Evolutionary conservation across 2,113 vertebrate species (phyloP).

Genomic region (Aspidoscelis tigris): DNA sequence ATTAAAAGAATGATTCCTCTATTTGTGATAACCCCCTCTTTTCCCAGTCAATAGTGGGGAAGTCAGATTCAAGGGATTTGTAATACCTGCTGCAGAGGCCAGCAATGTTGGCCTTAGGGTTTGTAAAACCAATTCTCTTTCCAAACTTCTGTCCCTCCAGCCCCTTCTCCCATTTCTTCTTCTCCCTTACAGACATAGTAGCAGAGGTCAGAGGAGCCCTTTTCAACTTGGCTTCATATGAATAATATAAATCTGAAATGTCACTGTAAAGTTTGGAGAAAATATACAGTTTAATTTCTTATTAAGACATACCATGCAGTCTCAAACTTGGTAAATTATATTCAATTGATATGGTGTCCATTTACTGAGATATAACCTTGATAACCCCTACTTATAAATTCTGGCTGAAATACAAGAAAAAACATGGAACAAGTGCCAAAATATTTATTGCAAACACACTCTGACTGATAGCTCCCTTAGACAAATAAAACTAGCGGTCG

Average conservation of each 20-base stretch:
- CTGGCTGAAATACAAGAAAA: background rate
- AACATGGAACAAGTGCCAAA: slow-evolving; percentile 22
- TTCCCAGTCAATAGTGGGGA: too few relatives aligned
- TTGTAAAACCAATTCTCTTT: background rate
- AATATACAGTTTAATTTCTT: slow-evolving; percentile 4
- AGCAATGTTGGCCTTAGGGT: background rate
- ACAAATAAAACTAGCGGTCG: slow-evolving; percentile 1
- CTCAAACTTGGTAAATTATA: slow-evolving; percentile 16
- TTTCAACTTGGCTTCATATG: slow-evolving; percentile 4
- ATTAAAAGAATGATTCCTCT: too few relatives aligned
- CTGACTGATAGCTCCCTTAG: background rate
- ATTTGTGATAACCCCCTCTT: too few relatives aligned
- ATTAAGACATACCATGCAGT: background rate
- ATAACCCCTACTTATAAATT: background rate
- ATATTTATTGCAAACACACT: slow-evolving; percentile 1
- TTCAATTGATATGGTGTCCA: background rate
- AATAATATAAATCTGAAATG: background rate
- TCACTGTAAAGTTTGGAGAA: background rate
- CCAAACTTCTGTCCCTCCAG: background rate
- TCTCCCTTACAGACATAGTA: background rate
- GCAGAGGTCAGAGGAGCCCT: background rate
- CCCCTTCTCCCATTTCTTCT: background rate
- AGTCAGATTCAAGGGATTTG: too few relatives aligned
- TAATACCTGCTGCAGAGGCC: background rate
- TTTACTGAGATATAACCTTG: background rate